phyloP scores from a whole-genome alignment of 2,797 vertebrate species.

The Myotis pilosus region DNA sequence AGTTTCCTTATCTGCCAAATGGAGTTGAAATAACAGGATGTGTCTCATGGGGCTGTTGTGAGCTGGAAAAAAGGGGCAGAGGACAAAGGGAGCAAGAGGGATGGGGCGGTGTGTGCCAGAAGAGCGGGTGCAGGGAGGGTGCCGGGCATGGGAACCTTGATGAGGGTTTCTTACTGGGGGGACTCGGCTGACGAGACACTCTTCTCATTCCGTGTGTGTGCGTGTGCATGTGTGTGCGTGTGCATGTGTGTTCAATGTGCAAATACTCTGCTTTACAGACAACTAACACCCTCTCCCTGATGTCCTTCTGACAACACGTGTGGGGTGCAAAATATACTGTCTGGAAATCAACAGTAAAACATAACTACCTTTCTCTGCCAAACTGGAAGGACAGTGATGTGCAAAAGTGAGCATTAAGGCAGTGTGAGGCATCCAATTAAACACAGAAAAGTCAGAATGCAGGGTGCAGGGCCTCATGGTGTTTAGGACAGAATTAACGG shows the following conservation, averaged over 20 bases:
- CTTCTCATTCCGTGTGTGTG: not conserved
- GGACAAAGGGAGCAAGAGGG: not conserved
- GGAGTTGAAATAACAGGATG: not conserved
- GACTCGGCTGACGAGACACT: not conserved
- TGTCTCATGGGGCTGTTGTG: not conserved
- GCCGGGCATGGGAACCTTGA: rapidly evolving
- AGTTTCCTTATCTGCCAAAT: not conserved
- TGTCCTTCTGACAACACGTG: not conserved
- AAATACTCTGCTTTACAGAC: not conserved
- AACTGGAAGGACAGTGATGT: not conserved
- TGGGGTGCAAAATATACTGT: not conserved
- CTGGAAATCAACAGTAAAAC: not conserved
- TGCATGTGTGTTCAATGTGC: not conserved
- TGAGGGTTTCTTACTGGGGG: not conserved
- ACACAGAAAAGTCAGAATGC: not conserved
- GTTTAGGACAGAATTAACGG: not conserved
- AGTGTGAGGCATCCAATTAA: not conserved
- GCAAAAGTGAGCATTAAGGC: not conserved
- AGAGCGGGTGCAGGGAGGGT: not conserved
- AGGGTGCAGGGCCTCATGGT: not conserved
- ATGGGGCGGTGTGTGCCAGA: not conserved
- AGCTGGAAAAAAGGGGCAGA: not conserved
- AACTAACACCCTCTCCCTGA: not conserved
- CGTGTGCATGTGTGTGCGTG: no score
- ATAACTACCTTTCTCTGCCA: not conserved